Percentiles rank a stretch among this genome's conserved stretches.
Conservation (phyloP, 2,888 invertebrate genomes). For the Hoplodrina blanda region DNA sequence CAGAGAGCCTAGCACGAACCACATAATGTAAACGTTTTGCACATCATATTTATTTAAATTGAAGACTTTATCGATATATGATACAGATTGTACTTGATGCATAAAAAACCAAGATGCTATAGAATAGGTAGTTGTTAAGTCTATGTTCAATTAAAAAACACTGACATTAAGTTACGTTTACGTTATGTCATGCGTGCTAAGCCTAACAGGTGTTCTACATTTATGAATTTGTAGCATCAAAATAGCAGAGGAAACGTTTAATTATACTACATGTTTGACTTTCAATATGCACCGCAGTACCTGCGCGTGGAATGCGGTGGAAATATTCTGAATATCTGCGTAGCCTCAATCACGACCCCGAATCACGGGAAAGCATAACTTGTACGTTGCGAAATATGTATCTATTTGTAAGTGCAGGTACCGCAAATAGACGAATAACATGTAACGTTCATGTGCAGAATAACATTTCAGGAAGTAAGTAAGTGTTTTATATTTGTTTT, state of each 20-base stretch:
- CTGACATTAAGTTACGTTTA: not conserved
- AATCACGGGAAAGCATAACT: constrained; percentile 52
- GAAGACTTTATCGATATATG: not conserved
- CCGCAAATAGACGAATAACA: constrained; percentile 7
- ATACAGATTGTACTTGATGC: not conserved
- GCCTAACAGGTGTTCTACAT: constrained; percentile 5
- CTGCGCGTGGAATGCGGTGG: constrained; percentile 48
- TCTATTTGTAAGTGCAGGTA: constrained; percentile 38
- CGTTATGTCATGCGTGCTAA: too few species aligned
- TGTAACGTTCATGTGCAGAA: not conserved
- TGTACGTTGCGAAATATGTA: constrained; percentile 12
- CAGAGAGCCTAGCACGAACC: not conserved
- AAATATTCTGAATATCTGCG: constrained; percentile 57
- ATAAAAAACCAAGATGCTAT: not conserved
- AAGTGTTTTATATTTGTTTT: not conserved
- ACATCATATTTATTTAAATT: not conserved
- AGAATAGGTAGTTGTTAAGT: not conserved
- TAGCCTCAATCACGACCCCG: constrained; percentile 50
- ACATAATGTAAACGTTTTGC: not conserved
- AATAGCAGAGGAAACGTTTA: constrained; percentile 45
- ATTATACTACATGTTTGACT: constrained; percentile 53
- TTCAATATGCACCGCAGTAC: constrained; percentile 49
- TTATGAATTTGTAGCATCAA: constrained; percentile 31
- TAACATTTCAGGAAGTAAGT: not conserved
- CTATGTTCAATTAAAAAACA: not conserved